Evolutionary conservation across 2,888 invertebrate genomes (phyloP), one percentile per base, ranked within the genome.

Genomic region (Vandiemenella viatica): DNA sequence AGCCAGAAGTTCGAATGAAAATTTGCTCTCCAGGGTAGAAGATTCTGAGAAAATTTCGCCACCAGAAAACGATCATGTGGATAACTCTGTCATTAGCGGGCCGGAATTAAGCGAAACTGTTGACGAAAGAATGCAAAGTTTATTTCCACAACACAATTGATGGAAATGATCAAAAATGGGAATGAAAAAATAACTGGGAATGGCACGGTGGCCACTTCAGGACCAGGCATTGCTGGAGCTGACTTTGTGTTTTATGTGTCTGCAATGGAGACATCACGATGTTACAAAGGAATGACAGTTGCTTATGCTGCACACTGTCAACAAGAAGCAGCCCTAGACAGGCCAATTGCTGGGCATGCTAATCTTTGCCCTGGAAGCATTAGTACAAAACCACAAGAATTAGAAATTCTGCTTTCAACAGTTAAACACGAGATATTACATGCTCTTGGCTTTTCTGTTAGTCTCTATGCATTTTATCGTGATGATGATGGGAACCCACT

Each of bases 261-360:
- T 5, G 93, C 96, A 0, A 79, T 90, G 62, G 85, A 91, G 65
- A 92, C 95, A 0, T 84, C 86, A 58, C 71, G 95, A n/a, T 98
- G 98, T 65, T 79, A 82, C 54, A 82, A 88, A 57, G 88, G 88
- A 0, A 72, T 86, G 53, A 95, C 96, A 0, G 92, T 96, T 1
- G 96, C 97, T 0, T 97, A 96, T 67, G 96, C 97, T 1, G 95
- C 96, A 0, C 97, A 98, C 65, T 98, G 98, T 61, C 97, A 98
- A 64, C 93, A 95, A 65, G 97, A 98, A 66, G 77, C 84, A 0
- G 83, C 84, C 0, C 68, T 95, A 26, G 97, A 98, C 68, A 75
- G 88, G 85, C 98, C 98, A 0, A 92, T 98, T 50, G 97, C 97
- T 0, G 98, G 98, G 0, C 96, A 98, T 70, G 95, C 97, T 0